phyloP scores from a whole-genome alignment of 2,797 vertebrate genomes.

The Sternarchorhynchus goeldii region DNA sequence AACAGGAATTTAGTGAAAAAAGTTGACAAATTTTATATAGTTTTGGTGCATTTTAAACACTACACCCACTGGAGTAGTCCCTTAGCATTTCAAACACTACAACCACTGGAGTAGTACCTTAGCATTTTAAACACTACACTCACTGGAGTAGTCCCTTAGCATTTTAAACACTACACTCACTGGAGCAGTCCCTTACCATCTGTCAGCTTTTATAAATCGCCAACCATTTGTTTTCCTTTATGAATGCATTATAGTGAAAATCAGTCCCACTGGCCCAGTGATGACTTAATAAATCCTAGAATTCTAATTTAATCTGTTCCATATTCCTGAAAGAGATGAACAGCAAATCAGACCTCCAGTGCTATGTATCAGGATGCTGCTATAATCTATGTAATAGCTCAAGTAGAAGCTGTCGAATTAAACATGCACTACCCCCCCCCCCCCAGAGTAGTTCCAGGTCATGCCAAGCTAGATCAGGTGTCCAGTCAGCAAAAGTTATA shows the following conservation, averaged over 20 bases:
- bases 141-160: background rate
- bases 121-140: too few relatives aligned
- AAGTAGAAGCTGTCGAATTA: slow-evolving; percentile 74
- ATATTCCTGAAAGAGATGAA: background rate
- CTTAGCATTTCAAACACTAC: background rate
- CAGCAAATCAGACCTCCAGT: slow-evolving; percentile 32
- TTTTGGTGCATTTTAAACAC: too few relatives aligned
- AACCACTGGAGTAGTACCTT: background rate
- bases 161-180: too few relatives aligned
- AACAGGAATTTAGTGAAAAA: too few relatives aligned
- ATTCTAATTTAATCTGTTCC: background rate
- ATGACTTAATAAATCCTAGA: background rate
- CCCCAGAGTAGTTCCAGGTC: slow-evolving; percentile 68
- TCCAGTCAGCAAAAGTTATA: slow-evolving; percentile 59
- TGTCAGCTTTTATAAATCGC: too few relatives aligned
- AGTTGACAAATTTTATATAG: too few relatives aligned
- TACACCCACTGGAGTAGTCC: background rate
- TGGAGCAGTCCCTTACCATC: too few relatives aligned
- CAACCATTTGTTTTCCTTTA: background rate
- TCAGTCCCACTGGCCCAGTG: background rate
- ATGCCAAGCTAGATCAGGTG: slow-evolving; percentile 72
- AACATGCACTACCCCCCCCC: slow-evolving; percentile 78
- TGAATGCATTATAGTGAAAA: background rate
- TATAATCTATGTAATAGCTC: slow-evolving; percentile 66
- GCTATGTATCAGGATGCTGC: slow-evolving; percentile 50